phyloP scores from a whole-genome alignment of 2,888 invertebrate genomes.

The Drosophila quinaria region DNA sequence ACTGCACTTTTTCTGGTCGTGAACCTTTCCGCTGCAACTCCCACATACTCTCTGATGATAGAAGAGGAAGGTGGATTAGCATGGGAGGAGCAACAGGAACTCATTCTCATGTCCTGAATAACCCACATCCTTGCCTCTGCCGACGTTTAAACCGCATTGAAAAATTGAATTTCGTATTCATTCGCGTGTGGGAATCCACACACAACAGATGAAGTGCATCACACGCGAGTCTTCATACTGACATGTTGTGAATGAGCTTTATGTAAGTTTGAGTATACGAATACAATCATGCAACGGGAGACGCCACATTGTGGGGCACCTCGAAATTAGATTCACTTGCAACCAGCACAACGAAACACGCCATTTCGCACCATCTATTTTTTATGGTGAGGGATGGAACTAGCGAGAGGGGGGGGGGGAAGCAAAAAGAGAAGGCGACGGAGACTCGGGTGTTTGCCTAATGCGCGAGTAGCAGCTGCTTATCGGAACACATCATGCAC shows the following conservation, averaged over 20 bases:
- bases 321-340: constrained; percentile 41
- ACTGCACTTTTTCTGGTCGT: neutral
- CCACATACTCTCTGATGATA: neutral
- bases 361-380: constrained; percentile 50
- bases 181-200: constrained; percentile 9
- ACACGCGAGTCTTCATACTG: constrained; percentile 6
- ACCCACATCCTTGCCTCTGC: neutral
- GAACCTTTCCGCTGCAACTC: neutral
- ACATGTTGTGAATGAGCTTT: constrained; percentile 12
- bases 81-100: neutral
- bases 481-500: constrained; percentile 52
- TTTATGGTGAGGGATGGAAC: neutral
- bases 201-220: constrained; percentile 41
- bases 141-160: constrained; percentile 5
- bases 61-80: neutral
- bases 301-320: constrained; percentile 9
- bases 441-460: constrained; percentile 14
- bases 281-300: neutral
- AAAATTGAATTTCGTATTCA: constrained; percentile 33
- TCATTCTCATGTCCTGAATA: neutral
- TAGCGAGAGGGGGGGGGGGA: no score
- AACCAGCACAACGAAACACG: constrained; percentile 29
- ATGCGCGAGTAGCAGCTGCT: constrained; percentile 53
- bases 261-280: neutral
- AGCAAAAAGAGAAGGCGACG: neutral